These are phyloP conservation scores for Rachycentron canadum DNA, from an alignment of 2,797 vertebrate species.

Conservation along the genomic window DNA sequence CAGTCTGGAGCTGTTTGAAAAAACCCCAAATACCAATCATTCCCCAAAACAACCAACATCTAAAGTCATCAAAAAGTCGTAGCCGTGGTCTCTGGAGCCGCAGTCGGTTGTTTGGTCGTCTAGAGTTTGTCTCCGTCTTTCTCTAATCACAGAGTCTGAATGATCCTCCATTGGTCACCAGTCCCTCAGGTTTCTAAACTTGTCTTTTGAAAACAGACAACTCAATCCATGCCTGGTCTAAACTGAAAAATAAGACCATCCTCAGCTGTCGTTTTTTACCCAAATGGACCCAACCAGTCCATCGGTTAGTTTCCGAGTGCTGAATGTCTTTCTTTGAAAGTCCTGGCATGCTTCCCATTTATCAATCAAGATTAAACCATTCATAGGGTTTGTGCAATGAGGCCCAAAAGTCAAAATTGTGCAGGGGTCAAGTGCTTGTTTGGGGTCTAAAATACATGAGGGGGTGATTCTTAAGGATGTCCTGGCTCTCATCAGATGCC, in stretches of 20 bases:
- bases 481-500: neutral
- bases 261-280: neutral
- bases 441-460: neutral
- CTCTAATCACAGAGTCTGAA: neutral
- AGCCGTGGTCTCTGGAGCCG: neutral
- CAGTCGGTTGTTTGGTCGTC: slow-evolving; percentile 5
- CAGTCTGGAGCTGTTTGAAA: neutral
- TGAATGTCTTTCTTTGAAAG: neutral
- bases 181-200: neutral
- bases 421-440: slow-evolving; percentile 15
- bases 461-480: neutral
- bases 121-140: neutral
- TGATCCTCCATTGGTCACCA: neutral
- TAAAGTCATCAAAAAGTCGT: neutral
- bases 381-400: slow-evolving; percentile 34
- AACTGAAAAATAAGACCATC: neutral
- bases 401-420: slow-evolving; percentile 31
- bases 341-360: neutral
- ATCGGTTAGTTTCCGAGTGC: neutral
- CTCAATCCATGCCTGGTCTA: neutral
- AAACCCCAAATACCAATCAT: neutral
- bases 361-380: neutral
- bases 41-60: neutral
- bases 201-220: neutral
- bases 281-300: neutral